Base-by-base conservation (phyloP, 2,113 vertebrate species). In the Amazona vittata region DNA sequence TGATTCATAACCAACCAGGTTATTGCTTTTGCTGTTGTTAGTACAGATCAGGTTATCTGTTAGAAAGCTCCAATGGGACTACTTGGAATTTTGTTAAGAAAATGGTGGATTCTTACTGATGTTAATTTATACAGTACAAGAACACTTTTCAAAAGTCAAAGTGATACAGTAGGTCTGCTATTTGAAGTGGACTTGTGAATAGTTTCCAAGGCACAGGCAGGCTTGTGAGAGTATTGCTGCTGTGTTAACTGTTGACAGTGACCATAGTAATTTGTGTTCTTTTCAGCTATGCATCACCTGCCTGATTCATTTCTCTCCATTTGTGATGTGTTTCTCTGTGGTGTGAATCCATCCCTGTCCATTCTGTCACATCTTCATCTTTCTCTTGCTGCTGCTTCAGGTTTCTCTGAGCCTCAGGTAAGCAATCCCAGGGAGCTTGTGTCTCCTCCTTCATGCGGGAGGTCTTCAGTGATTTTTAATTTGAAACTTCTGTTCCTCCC, bases 311-410 rank as follows among this genome's bases (percentile, higher is more conserved):
- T 98, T 98, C 90, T 96, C 97, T 97, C 89, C 97, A 98, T 98
- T 97, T 97, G 97, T 98, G 97, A 93, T 98, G 96, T 98, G 93
- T 98, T 96, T 98, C 96, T 98, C 95, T 98, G 97, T 98, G 92
- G 87, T 98, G 96, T 98, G 98, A 98, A 74, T 97, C 79, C 97
- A 98, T 97, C 91, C 95, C 82, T 98, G 85, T 97, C 95, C 97
- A 97, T 98, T 97, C 90, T 98, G 83, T 97, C 94, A 97, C 97
- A 97, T 94, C 97, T 97, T 96, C 97, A 98, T 97, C 93, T 97
- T 97, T 98, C 89, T 95, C 94, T 98, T 88, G 91, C 95, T 98
- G 95, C 96, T 97, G 55, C 97, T 98, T 97, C 97, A 96, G 97
- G 91, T 97, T 97, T 94, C 94, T 86, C 95, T 97, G 92, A 90